phyloP scores from a whole-genome alignment of 2,888 invertebrate genomes.

The Agrilus mali region DNA sequence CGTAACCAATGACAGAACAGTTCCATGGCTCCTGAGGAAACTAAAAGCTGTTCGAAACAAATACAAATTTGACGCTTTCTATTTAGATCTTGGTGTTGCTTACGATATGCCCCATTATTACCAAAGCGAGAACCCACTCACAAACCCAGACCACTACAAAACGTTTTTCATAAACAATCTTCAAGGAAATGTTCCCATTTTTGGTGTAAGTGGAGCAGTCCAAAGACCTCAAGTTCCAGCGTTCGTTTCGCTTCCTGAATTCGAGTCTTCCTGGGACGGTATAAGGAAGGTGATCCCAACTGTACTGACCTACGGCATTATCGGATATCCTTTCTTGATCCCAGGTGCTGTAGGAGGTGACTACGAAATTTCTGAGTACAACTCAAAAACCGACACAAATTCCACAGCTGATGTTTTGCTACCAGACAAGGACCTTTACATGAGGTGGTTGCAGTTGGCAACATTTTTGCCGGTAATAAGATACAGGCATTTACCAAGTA shows the following conservation, averaged over 20 bases:
- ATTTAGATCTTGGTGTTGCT: constrained; percentile 68
- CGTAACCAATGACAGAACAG: constrained; percentile 68
- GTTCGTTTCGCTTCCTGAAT: constrained; percentile 75
- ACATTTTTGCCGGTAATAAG: constrained; percentile 87
- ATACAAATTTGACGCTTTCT: constrained; percentile 76
- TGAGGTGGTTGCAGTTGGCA: constrained; percentile 82
- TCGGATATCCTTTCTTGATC: constrained; percentile 87
- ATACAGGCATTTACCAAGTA: constrained; percentile 80
- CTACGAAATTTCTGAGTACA: constrained; percentile 49
- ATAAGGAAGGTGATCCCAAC: constrained; percentile 65
- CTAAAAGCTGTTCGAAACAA: constrained; percentile 55
- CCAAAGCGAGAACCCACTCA: constrained; percentile 57
- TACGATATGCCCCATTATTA: constrained; percentile 81
- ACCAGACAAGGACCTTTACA: constrained; percentile 71
- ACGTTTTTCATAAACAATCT: constrained; percentile 55
- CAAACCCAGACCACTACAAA: constrained; percentile 75
- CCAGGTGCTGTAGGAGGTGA: constrained; percentile 92
- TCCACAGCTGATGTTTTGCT: constrained; percentile 37
- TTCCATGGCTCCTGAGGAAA: constrained; percentile 67
- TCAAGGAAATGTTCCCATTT: constrained; percentile 49
- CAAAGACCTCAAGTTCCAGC: constrained; percentile 71
- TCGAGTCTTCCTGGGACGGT: constrained; percentile 78
- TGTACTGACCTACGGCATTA: constrained; percentile 73
- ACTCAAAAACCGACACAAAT: constrained; percentile 32
- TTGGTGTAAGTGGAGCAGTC: constrained; percentile 76